A percentile compares a stretch with the other conserved stretches of the same genome.
phyloP scores from a whole-genome alignment of 2,888 invertebrate genomes.

The Callyntrura sp. region DNA sequence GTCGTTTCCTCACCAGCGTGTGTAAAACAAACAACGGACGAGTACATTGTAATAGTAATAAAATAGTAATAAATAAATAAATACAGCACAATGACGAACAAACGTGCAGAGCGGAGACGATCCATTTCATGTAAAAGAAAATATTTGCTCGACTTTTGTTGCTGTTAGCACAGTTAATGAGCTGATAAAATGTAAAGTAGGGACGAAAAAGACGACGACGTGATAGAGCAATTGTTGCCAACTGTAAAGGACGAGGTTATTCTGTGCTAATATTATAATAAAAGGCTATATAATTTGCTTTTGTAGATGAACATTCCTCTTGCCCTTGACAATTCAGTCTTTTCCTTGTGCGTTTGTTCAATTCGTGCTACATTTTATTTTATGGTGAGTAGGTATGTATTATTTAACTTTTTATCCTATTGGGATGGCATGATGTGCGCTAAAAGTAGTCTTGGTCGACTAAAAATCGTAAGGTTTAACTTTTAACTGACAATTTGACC shows the following conservation, averaged over 20 bases:
- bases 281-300: background rate
- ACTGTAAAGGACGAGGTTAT: slow-evolving; percentile 49
- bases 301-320: slow-evolving; percentile 7
- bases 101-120: background rate
- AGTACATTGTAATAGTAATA: too few species aligned
- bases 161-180: slow-evolving; percentile 6
- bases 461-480: background rate
- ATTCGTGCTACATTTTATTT: background rate
- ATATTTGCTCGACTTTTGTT: background rate
- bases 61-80: background rate
- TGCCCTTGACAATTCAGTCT: slow-evolving; percentile 4
- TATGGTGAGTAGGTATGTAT: background rate
- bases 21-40: too few species aligned
- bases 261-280: background rate
- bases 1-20: too few species aligned
- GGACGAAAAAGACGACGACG: slow-evolving; percentile 30
- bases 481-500: slow-evolving; percentile 34
- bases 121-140: background rate
- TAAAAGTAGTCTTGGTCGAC: background rate
- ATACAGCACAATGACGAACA: background rate
- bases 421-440: background rate
- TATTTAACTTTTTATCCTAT: background rate
- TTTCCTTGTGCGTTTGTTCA: background rate
- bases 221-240: slow-evolving; percentile 10
- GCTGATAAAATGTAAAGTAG: slow-evolving; percentile 38